phyloP scores from a whole-genome alignment of 2,797 vertebrate species.

The Paguma larvata region DNA sequence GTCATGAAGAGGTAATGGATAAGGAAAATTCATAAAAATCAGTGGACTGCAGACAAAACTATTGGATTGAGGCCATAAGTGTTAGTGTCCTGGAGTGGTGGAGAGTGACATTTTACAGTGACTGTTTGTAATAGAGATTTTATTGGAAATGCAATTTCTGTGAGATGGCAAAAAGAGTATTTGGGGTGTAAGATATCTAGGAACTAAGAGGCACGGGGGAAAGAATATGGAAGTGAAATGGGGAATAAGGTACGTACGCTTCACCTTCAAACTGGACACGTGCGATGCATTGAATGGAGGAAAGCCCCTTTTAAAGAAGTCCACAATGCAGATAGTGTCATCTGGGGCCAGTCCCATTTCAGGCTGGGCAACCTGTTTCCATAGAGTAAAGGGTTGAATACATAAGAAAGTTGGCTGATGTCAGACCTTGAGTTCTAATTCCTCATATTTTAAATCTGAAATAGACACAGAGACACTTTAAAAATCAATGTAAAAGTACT shows the following conservation, averaged over 20 bases:
- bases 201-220: neutral
- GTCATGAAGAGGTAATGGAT: neutral
- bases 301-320: neutral
- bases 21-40: neutral
- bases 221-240: neutral
- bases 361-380: neutral
- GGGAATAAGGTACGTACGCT: no score
- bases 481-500: neutral
- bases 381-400: neutral
- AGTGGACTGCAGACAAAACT: neutral
- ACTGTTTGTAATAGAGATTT: neutral
- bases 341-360: neutral
- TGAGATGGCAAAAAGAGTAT: neutral
- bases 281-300: neutral
- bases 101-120: neutral
- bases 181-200: neutral
- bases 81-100: neutral
- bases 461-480: neutral
- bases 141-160: neutral
- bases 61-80: neutral
- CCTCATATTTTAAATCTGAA: neutral
- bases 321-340: neutral
- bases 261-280: neutral
- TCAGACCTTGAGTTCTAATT: neutral
- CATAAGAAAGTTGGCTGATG: neutral